Percentiles rank a stretch among this genome's conserved stretches.
These are phyloP conservation scores for Camelus bactrianus DNA, from an alignment of 2,113 vertebrate species.

Conservation along the genomic window DNA sequence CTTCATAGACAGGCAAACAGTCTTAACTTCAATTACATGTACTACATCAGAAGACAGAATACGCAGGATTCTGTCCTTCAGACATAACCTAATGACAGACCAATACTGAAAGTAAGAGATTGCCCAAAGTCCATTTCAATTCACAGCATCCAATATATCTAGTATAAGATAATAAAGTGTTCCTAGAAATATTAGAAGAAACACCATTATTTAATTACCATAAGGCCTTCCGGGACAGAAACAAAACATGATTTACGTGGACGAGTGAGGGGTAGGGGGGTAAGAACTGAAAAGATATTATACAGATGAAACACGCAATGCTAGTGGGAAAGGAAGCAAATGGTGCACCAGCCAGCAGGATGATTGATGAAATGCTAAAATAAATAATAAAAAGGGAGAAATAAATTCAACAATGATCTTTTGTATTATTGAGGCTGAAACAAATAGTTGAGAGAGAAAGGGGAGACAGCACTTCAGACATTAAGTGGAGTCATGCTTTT, in stretches of 20 bases:
- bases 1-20: neutral
- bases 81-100: conserved; percentile 64
- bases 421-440: neutral
- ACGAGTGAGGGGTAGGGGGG: neutral
- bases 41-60: conserved; percentile 35
- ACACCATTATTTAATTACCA: conserved; percentile 79
- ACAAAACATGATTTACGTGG: conserved; percentile 78
- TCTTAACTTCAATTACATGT: neutral
- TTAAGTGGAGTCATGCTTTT: neutral
- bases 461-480: neutral
- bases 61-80: conserved; percentile 52
- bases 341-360: neutral
- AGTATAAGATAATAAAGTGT: conserved; percentile 79
- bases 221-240: conserved; percentile 74
- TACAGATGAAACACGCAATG: conserved; percentile 38
- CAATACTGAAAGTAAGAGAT: conserved; percentile 64
- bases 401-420: neutral
- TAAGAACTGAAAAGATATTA: neutral
- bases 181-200: conserved; percentile 82
- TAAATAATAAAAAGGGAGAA: neutral
- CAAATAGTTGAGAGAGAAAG: neutral
- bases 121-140: conserved; percentile 71
- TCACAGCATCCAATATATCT: conserved; percentile 59
- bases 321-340: neutral
- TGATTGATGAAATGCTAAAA: conserved; percentile 32